Percentiles rank a stretch among this genome's conserved stretches.
phyloP scores from a whole-genome alignment of 1,140 invertebrate species.

The Uloborus diversus region DNA sequence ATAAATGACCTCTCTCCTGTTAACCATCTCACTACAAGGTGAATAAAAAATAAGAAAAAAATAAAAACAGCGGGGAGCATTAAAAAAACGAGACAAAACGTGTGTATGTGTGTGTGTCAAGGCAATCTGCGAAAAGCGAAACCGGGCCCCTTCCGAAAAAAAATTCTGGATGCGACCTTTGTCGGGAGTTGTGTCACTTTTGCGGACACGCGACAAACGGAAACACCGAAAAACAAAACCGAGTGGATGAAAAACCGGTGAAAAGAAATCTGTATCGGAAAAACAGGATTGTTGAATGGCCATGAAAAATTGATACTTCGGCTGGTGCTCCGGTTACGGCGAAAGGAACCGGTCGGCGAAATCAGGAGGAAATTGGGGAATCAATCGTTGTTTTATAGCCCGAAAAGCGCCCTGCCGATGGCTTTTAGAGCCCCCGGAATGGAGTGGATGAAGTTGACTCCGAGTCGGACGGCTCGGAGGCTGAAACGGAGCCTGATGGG shows the following conservation, averaged over 20 bases:
- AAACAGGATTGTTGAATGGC: slow-evolving; percentile 55
- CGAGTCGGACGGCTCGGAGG: no score
- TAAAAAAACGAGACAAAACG: slow-evolving; percentile 28
- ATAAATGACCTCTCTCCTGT: no score
- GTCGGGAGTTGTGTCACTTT: no score
- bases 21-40: slow-evolving; percentile 5
- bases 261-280: slow-evolving; percentile 45
- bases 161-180: no score
- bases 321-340: slow-evolving; percentile 46
- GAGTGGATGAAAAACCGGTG: background rate
- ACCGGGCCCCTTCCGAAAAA: no score
- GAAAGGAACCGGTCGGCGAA: slow-evolving; percentile 43
- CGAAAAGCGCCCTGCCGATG: no score
- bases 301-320: slow-evolving; percentile 56
- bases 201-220: no score
- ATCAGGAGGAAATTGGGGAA: slow-evolving; percentile 48
- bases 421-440: no score
- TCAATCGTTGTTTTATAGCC: slow-evolving; percentile 36
- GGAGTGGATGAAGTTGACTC: no score
- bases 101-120: no score
- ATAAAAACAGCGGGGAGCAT: background rate
- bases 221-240: slow-evolving; percentile 35
- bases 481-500: no score
- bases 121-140: no score
- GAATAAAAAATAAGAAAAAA: background rate